Percentiles rank a stretch among this genome's conserved stretches.
Conservation (phyloP, 2,797 vertebrate species). For the Decapterus maruadsi region DNA sequence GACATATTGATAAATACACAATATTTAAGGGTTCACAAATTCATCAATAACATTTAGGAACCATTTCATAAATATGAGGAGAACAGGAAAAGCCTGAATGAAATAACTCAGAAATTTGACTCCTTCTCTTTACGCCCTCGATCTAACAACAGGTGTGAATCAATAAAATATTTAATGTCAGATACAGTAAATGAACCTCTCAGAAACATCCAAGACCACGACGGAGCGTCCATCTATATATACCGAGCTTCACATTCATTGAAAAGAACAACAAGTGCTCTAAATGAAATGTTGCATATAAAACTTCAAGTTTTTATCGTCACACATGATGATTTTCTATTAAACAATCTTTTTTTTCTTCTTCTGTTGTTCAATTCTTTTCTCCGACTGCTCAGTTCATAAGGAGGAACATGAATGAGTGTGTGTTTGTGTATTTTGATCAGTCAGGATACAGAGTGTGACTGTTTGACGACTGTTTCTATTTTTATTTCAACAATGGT, state of each 20-base stretch:
- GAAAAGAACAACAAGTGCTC: neutral
- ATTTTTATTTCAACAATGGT: neutral
- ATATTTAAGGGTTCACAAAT: neutral
- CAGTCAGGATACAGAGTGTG: neutral
- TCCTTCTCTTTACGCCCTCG: too few relatives aligned
- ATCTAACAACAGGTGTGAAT: too few relatives aligned
- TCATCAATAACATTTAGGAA: too few relatives aligned
- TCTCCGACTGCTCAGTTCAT: neutral
- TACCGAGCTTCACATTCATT: neutral
- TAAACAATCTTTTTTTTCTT: neutral
- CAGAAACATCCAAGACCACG: too few relatives aligned
- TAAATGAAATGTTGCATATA: neutral
- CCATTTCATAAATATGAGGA: too few relatives aligned
- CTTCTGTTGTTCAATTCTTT: neutral
- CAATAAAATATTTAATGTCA: too few relatives aligned
- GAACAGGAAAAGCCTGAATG: too few relatives aligned
- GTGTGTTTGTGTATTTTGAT: constrained; percentile 7
- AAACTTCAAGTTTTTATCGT: neutral
- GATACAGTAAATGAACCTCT: too few relatives aligned
- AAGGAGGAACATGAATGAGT: neutral
- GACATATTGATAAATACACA: neutral
- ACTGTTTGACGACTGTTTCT: neutral
- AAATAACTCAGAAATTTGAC: too few relatives aligned
- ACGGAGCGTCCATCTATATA: too few relatives aligned
- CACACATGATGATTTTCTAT: neutral